Evolutionary conservation across 1,140 invertebrate genomes (phyloP).

Genomic region (Glossosoma conforme): DNA sequence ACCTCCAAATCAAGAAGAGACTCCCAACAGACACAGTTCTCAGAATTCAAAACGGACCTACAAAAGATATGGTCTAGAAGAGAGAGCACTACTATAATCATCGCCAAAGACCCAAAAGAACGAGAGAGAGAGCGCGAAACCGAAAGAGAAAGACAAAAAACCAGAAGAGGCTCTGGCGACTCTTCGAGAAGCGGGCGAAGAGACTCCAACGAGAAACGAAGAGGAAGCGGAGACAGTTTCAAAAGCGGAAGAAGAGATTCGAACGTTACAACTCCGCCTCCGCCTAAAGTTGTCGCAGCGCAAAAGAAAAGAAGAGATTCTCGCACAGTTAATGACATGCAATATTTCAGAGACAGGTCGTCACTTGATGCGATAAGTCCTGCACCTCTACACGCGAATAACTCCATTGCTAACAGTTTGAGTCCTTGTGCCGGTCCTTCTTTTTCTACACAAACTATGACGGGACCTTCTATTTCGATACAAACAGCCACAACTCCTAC

Average conservation of each 20-base stretch:
- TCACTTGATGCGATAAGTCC: slow-evolving; percentile 13
- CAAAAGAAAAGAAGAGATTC: slow-evolving; percentile 63
- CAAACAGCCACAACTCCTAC: slow-evolving; percentile 55
- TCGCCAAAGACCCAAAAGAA: slow-evolving; percentile 43
- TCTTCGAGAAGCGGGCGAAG: slow-evolving; percentile 39
- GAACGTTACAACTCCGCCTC: slow-evolving; percentile 51
- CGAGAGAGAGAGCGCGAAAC: slow-evolving; percentile 39
- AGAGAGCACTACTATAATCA: slow-evolving; percentile 49
- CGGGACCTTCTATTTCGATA: slow-evolving; percentile 68
- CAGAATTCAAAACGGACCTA: slow-evolving; percentile 66
- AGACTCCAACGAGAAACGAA: slow-evolving; percentile 38
- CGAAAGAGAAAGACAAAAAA: slow-evolving; percentile 42
- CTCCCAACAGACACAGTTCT: slow-evolving; percentile 58
- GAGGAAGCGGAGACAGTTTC: slow-evolving; percentile 40
- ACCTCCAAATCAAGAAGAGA: slow-evolving; percentile 65
- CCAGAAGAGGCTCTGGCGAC: slow-evolving; percentile 51
- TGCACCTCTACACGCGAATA: slow-evolving; percentile 7
- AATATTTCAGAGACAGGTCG: slow-evolving; percentile 26
- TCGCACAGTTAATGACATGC: slow-evolving; percentile 30
- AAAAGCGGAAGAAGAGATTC: slow-evolving; percentile 59
- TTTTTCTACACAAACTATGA: slow-evolving; percentile 40
- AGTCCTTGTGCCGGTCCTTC: slow-evolving; percentile 27
- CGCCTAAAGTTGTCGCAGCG: slow-evolving; percentile 55
- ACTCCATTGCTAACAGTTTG: slow-evolving; percentile 31
- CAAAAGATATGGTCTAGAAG: slow-evolving; percentile 63